Base-by-base conservation (phyloP, 1,140 invertebrate genomes). In the Drosophila santomea region DNA sequence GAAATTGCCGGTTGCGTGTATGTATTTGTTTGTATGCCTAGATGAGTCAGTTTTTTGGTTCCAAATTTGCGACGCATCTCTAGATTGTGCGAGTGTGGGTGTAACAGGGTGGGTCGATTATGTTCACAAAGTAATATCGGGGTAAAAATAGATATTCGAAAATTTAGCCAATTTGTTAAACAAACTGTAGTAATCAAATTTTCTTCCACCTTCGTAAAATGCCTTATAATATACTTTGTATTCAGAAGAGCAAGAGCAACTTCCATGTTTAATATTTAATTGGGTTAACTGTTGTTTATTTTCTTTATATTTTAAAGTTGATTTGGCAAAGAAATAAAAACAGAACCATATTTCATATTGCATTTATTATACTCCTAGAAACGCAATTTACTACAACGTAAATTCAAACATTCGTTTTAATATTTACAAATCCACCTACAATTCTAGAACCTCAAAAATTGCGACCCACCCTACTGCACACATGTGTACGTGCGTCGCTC, bases 11-110 rank as follows among this genome's bases (percentile, higher is more conserved):
- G 83, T 60, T 67, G 68, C 56, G 66, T 72, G 51, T 43, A 58
- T 58, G 63, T 73, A 67, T 57, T 10, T 25, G 23, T 32, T 11
- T 32, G 48, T 12, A 51, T 58, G 41, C n/a, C 44, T 28, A 71
- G 28, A 84, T 83, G 84, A 78, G 76, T 89, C 84, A 89, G 82
- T 80, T 67, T 63, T 68, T 54, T 20, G 52, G 67, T 71, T 71
- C 67, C 67, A 68, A 44, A 58, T 48, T 50, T 28, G 15, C 51
- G 36, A 63, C 79, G 44, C 48, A 69, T 56, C 39, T 61, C 56
- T 69, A 38, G 43, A 28, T 32, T 66, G 61, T 52, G 36, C 64
- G 14, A 43, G 23, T 51, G n/a, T 64, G 12, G 17, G 61, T 44
- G n/a, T 12, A 61, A 7, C 10, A 68, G 64, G 64, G 64, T 36